These are phyloP conservation scores for Lamprologus callipterus DNA, from an alignment of 2,113 vertebrate genomes.

Conservation along the genomic window DNA sequence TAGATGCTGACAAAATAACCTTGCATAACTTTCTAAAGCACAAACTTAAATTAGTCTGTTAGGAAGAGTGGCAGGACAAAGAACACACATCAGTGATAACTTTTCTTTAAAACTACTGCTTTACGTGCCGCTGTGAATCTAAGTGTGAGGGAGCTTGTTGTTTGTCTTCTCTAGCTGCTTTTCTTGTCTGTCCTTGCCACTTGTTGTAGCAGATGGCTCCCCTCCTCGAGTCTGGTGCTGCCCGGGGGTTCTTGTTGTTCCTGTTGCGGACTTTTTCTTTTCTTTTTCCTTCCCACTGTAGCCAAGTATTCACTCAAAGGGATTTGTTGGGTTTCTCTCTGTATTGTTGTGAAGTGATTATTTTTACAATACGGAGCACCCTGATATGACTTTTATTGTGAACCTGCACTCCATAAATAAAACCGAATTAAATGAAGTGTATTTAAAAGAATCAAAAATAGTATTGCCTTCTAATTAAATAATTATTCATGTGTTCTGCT, in stretches of 20 bases:
- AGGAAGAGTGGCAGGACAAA: background rate
- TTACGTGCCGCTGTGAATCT: background rate
- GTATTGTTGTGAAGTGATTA: background rate
- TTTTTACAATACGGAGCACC: background rate
- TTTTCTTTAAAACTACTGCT: background rate
- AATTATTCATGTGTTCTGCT: constrained; percentile 21
- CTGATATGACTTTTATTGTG: background rate
- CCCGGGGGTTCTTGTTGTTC: background rate
- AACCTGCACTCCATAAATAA: background rate
- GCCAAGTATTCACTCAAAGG: background rate
- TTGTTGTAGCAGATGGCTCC: background rate
- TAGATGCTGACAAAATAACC: background rate
- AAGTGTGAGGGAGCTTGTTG: background rate
- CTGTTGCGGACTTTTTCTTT: background rate
- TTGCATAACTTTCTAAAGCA: background rate
- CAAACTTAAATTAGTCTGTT: background rate
- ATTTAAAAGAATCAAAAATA: background rate
- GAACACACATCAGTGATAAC: background rate
- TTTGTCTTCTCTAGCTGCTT: background rate
- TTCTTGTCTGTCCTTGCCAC: background rate
- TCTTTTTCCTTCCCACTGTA: background rate
- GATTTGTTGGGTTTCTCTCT: background rate
- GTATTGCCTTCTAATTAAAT: background rate
- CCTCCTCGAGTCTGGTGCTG: background rate
- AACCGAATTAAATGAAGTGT: background rate